These are phyloP conservation scores for Orthosia cruda DNA, from an alignment of 2,888 invertebrate genomes.

Conservation along the genomic window DNA sequence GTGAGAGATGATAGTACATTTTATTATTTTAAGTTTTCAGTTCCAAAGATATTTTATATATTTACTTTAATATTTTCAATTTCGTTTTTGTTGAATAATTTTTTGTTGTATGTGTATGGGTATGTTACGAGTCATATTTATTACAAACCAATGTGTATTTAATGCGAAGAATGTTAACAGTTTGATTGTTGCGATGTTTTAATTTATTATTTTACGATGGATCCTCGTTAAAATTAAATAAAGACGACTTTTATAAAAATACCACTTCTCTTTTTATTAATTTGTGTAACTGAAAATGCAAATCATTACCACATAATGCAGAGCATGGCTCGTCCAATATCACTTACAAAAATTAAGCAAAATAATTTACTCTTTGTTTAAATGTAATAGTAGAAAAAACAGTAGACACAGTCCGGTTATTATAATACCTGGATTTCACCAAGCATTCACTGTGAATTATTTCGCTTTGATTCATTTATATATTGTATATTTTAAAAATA, in stretches of 20 bases:
- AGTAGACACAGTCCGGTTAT: too few relatives aligned
- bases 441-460: too few relatives aligned
- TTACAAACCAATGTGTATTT: constrained; percentile 72
- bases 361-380: too few relatives aligned
- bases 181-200: constrained; percentile 71
- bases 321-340: neutral
- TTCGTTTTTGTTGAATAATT: constrained; percentile 72
- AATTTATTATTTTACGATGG: constrained; percentile 82
- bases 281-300: neutral
- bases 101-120: constrained; percentile 78
- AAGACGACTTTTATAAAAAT: constrained; percentile 63
- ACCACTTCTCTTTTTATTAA: constrained; percentile 30
- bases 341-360: neutral
- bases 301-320: neutral
- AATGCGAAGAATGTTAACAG: constrained; percentile 68
- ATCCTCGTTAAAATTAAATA: constrained; percentile 81
- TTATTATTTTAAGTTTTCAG: constrained; percentile 74
- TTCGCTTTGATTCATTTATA: too few relatives aligned
- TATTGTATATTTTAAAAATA: too few relatives aligned
- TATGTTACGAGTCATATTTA: constrained; percentile 84
- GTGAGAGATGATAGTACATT: constrained; percentile 55
- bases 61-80: constrained; percentile 53
- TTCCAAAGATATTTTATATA: constrained; percentile 87
- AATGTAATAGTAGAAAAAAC: too few relatives aligned
- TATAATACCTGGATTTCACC: too few relatives aligned